These are phyloP conservation scores for Dinocampus coccinellae DNA, from an alignment of 2,888 invertebrate species.

Conservation along the genomic window DNA sequence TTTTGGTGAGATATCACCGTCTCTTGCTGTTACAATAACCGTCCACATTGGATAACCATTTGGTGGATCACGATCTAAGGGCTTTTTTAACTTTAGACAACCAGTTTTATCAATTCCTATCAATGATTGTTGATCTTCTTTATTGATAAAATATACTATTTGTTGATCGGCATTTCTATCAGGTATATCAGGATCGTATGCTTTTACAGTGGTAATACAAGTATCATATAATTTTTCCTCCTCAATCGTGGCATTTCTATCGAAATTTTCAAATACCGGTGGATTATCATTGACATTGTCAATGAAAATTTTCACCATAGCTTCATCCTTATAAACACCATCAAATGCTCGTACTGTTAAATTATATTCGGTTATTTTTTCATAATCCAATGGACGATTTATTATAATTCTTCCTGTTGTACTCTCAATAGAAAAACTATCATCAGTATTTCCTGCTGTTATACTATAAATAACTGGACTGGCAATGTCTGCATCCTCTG, in stretches of 20 bases:
- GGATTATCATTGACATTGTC: constrained; percentile 94
- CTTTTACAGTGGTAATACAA: constrained; percentile 73
- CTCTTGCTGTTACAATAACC: constrained; percentile 77
- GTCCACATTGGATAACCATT: constrained; percentile 85
- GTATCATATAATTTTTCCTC: constrained; percentile 81
- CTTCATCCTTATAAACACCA: constrained; percentile 85
- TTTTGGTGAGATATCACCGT: constrained; percentile 78
- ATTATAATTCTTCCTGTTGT: constrained; percentile 89
- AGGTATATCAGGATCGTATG: constrained; percentile 89
- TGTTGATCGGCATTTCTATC: constrained; percentile 81
- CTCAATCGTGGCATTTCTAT: constrained; percentile 80
- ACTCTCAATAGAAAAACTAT: constrained; percentile 88
- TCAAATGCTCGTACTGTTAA: constrained; percentile 88
- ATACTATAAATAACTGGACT: constrained; percentile 91
- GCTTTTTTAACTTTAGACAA: constrained; percentile 80
- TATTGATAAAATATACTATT: constrained; percentile 82
- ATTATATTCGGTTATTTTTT: constrained; percentile 86
- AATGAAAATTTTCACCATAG: constrained; percentile 87
- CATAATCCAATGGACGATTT: constrained; percentile 84
- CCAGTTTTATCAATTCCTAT: constrained; percentile 82
- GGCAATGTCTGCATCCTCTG: constrained; percentile 88
- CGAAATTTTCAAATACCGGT: constrained; percentile 82
- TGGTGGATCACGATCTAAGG: constrained; percentile 91
- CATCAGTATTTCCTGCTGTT: constrained; percentile 85
- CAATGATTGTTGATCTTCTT: constrained; percentile 79